These are phyloP conservation scores for Ammodytes dubius DNA, from an alignment of 2,113 vertebrate genomes.

Conservation along the genomic window DNA sequence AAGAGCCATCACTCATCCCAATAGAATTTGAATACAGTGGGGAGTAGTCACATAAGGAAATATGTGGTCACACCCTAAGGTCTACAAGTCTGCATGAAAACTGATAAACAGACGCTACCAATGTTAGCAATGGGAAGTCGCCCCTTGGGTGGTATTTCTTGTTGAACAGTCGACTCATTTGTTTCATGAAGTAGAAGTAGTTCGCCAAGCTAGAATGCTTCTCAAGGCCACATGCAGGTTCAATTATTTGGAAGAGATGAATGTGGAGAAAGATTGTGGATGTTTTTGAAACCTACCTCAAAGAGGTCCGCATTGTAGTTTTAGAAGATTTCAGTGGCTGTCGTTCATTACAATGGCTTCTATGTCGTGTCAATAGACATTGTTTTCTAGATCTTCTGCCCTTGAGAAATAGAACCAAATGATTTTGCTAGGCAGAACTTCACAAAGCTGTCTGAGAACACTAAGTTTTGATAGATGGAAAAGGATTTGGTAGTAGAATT, in stretches of 20 bases:
- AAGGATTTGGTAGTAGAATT: neutral
- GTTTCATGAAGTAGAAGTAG: constrained; percentile 8
- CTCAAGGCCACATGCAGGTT: neutral
- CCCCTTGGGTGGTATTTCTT: constrained; percentile 36
- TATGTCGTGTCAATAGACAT: too few species aligned
- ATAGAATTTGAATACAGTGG: constrained; percentile 8
- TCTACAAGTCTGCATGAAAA: constrained; percentile 1
- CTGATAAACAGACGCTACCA: constrained; percentile 13
- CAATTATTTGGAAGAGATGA: neutral
- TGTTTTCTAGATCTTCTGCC: too few species aligned
- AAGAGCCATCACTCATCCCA: constrained; percentile 34
- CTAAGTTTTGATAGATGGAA: neutral
- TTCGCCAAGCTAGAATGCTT: neutral
- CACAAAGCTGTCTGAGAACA: neutral
- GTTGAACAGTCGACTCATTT: constrained; percentile 3
- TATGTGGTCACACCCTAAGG: constrained; percentile 53
- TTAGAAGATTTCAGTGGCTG: neutral
- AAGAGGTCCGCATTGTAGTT: too few species aligned
- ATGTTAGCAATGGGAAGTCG: too few species aligned
- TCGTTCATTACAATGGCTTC: too few species aligned
- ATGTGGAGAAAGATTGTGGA: neutral
- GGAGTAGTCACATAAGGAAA: constrained; percentile 47
- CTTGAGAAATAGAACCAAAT: neutral
- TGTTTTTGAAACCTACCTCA: neutral
- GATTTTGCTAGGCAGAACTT: neutral